These are phyloP conservation scores for Quadroppia sp. DNA, from an alignment of 2,888 invertebrate species.

Conservation along the genomic window DNA sequence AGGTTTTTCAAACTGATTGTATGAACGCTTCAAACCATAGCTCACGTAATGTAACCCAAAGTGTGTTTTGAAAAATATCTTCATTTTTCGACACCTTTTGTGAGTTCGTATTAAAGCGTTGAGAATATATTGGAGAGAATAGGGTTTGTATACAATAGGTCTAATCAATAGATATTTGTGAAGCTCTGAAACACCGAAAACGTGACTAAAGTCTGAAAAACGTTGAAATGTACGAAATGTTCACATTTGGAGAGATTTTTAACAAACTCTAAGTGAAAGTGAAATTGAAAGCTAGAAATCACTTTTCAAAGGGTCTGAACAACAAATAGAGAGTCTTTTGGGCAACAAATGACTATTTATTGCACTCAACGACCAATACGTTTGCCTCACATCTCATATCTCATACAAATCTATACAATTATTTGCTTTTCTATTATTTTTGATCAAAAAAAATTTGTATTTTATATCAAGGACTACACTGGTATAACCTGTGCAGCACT, in stretches of 20 bases:
- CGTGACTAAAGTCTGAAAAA: constrained; percentile 22
- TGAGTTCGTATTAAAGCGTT: not conserved
- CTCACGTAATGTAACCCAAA: constrained; percentile 22
- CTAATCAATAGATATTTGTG: constrained; percentile 22
- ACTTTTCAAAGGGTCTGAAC: not conserved
- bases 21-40: not conserved
- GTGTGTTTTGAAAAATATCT: constrained; percentile 22
- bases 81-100: constrained; percentile 27
- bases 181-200: not conserved
- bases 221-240: not conserved
- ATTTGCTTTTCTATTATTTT: not conserved
- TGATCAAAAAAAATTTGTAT: constrained; percentile 5
- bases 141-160: constrained; percentile 30
- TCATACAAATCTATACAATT: not conserved
- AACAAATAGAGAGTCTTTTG: constrained; percentile 2
- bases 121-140: not conserved
- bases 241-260: constrained; percentile 3
- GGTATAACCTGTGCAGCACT: not conserved
- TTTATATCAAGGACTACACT: not conserved
- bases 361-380: not conserved
- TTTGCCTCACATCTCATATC: not conserved
- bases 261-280: constrained; percentile 18
- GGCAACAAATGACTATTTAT: not conserved
- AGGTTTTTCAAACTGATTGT: not conserved
- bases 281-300: constrained; percentile 21